Evolutionary conservation across 2,113 vertebrate genomes (phyloP), one percentile per base, ranked within the genome.

Genomic region (Synodontis membranacea): DNA sequence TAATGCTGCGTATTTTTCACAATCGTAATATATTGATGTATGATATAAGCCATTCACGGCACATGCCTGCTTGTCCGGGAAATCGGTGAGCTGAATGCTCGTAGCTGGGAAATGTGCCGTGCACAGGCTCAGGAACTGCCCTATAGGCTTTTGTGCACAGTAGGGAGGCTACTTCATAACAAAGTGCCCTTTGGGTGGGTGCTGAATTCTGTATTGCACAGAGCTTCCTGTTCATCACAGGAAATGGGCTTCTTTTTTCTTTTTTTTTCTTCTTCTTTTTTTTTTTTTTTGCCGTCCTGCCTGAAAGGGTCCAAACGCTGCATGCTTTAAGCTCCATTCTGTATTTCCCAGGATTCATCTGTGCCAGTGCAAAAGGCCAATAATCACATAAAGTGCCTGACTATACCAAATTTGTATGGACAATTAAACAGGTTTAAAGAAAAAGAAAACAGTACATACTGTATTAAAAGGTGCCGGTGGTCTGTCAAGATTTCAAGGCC

Each of bases 311-410:
- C 81, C 89, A 82, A 84, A 58, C 3, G 72, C 89, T 90, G 79
- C 89, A 68, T 68, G 90, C 90, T 93, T 92, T 83, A 86, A 75
- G 72, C 88, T 46, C 42, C 89, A 87, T 84, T 88, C 44, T 86
- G 52, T 52, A 86, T 42, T 84, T 86, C 70, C 84, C 88, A 80
- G 89, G 84, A 87, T 86, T 86, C 90, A 86, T 84, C 91, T 84
- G 92, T 93, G 92, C 92, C 92, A 94, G 90, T 87, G 84, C 52
- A 89, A 89, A 91, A 87, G 31, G 80, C 86, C 39, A 90, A 89
- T 90, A 88, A 83, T 28, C 82, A 89, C 92, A 92, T 93, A 93
- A 94, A 95, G 95, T 96, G 95, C 95, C 95, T 96, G 93, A 91
- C 90, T 91, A 93, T 90, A 90, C 90, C 48, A 91, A 92, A 91